Evolutionary conservation across 2,888 invertebrate genomes (phyloP), one percentile per base, ranked within the genome.

Genomic region (Ormyrus thymus): DNA sequence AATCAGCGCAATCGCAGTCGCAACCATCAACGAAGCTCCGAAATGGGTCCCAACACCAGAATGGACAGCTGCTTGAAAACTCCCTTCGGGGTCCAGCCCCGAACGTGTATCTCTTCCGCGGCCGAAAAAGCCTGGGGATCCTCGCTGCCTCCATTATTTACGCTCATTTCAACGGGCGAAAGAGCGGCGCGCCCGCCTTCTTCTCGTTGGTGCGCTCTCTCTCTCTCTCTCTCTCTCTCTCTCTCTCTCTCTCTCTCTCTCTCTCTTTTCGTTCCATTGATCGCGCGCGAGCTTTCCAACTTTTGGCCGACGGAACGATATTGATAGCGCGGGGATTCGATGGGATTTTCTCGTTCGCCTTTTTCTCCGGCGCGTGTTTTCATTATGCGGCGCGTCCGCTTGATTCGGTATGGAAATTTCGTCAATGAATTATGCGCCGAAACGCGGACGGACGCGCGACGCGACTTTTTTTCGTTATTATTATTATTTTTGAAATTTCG

Each of bases 361-460:
- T 59, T 71, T 77, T 55, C 7, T 15, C 10, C n/a, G 29, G 29
- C 29, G 29, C 29, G 7, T 55, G 45, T 53, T 75, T 66, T 66
- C 53, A 68, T 75, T 74, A 66, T 43, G 6, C 7, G 61, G 3
- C 48, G 29, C 43, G 7, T 48, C 15, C 69, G 76, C 50, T 62
- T 48, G 55, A 76, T 70, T 69, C 53, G 46, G 68, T 64, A 76
- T 76, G 70, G 56, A 76, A 70, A 70, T 76, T 71, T 71, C 64
- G 58, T 76, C 71, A 76, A 65, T 71, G 15, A 76, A 76, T 76
- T 64, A 56, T 56, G 51, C 29, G 29, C 73, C 4, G 48, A 5
- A 7, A 1, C 50, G 11, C 6, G 7, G 43, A 7, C 29, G 46
- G 9, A 10, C 46, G 51, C n/a, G 9, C 13, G 11, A 13, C 48